Evolutionary conservation across 2,113 vertebrate genomes (phyloP).

Genomic region (Herpetotheres cachinnans): DNA sequence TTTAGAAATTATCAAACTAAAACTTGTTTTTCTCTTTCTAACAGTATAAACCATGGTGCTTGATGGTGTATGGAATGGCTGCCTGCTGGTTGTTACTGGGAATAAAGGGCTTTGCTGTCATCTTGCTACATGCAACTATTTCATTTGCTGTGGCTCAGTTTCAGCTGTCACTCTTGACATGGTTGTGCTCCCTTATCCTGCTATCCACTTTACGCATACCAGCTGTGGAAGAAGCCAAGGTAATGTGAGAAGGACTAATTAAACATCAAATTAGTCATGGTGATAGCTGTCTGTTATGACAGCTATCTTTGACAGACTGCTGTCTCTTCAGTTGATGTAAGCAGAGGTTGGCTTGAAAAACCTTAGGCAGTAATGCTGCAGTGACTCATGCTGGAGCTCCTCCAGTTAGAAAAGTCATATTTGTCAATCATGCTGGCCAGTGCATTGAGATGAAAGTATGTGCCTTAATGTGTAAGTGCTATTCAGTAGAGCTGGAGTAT

Average conservation of each 20-base stretch:
- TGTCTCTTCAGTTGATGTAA: neutral
- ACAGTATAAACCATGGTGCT: conserved; percentile 81
- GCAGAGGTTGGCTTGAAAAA: neutral
- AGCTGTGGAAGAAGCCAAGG: conserved; percentile 86
- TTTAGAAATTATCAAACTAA: neutral
- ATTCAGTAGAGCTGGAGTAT: neutral
- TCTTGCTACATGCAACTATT: conserved; percentile 82
- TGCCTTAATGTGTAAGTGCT: neutral
- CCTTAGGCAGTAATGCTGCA: neutral
- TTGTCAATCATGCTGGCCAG: neutral
- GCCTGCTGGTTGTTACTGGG: conserved; percentile 85
- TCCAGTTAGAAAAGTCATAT: neutral
- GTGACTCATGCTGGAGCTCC: neutral
- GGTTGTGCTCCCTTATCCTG: conserved; percentile 84
- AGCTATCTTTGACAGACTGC: neutral
- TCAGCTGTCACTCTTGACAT: conserved; percentile 76
- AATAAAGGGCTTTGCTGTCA: conserved; percentile 77
- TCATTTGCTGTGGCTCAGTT: conserved; percentile 87
- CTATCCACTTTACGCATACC: conserved; percentile 83
- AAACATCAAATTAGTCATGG: neutral
- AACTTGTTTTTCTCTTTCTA: neutral
- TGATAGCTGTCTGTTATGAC: neutral
- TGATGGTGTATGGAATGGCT: conserved; percentile 83
- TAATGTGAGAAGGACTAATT: conserved; percentile 30
- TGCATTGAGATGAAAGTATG: neutral